Conservation (phyloP, 64 coral and sea anemone species). For the Dendrophyllia cribrosa region DNA sequence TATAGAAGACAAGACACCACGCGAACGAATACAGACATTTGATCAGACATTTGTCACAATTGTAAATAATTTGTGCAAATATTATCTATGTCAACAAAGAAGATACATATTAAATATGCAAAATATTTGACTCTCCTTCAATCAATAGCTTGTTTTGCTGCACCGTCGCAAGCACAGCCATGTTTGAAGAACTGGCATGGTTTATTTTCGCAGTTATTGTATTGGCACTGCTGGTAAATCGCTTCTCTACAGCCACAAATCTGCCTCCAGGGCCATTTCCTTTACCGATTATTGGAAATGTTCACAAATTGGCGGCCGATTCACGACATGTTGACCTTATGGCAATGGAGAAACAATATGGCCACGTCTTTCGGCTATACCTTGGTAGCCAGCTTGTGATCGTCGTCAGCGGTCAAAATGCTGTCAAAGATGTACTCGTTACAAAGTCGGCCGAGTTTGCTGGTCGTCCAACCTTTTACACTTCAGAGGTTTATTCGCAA, state of each 20-base stretch:
- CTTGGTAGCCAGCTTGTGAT: slow-evolving; percentile 1
- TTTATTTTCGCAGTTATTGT: neutral
- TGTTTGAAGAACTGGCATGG: neutral
- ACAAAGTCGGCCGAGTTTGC: neutral
- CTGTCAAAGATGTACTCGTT: neutral
- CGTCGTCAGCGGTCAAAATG: neutral
- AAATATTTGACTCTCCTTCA: too few relatives aligned
- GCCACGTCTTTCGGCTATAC: neutral
- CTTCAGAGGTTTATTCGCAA: neutral
- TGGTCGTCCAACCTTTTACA: neutral
- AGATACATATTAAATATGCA: too few relatives aligned
- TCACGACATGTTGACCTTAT: neutral
- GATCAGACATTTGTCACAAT: too few relatives aligned
- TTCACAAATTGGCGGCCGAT: neutral
- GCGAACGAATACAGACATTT: too few relatives aligned
- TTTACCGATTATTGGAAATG: slow-evolving; percentile 20
- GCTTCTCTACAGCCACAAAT: neutral
- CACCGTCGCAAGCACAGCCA: neutral
- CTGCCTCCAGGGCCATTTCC: neutral
- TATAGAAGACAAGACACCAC: too few relatives aligned
- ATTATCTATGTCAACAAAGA: too few relatives aligned
- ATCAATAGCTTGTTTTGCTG: too few relatives aligned
- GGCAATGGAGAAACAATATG: slow-evolving; percentile 6
- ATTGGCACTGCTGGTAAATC: neutral
- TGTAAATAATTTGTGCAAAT: too few relatives aligned